Evolutionary conservation across 2,797 vertebrate genomes (phyloP).

Genomic region (Sus cebifrons): DNA sequence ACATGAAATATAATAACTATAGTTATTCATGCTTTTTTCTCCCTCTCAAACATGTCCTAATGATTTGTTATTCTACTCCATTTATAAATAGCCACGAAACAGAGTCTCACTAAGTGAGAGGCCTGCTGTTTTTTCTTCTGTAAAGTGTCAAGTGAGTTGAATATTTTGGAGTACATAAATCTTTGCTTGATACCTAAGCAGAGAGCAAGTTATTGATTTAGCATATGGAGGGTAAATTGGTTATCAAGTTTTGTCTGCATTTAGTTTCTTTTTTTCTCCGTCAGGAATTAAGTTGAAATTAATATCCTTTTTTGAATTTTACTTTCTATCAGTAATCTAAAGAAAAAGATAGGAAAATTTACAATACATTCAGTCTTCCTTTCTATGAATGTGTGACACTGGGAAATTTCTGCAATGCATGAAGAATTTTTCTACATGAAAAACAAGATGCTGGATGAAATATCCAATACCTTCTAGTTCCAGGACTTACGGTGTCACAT

Average conservation of each 20-base stretch:
- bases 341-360: slow-evolving; percentile 18
- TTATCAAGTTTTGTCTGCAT: slow-evolving; percentile 22
- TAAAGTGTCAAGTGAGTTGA: slow-evolving; percentile 73
- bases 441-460: not conserved
- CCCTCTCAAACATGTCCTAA: slow-evolving; percentile 50
- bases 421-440: not conserved
- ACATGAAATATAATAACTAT: slow-evolving; percentile 66
- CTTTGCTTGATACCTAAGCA: slow-evolving; percentile 68
- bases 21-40: slow-evolving; percentile 60
- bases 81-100: slow-evolving; percentile 77
- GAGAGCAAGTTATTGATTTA: slow-evolving; percentile 47
- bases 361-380: not conserved
- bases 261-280: slow-evolving; percentile 66
- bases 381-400: not conserved
- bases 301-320: not conserved
- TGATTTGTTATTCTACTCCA: slow-evolving; percentile 73
- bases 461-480: not conserved
- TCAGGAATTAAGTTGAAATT: slow-evolving; percentile 18
- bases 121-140: slow-evolving; percentile 65
- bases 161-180: slow-evolving; percentile 69
- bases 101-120: slow-evolving; percentile 74
- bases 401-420: not conserved
- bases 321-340: not conserved
- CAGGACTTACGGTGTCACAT: not conserved
- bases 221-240: slow-evolving; percentile 57